Percentiles rank a stretch among this genome's conserved stretches.
phyloP scores from a whole-genome alignment of 1,140 invertebrate species.

The Bombus consobrinus region DNA sequence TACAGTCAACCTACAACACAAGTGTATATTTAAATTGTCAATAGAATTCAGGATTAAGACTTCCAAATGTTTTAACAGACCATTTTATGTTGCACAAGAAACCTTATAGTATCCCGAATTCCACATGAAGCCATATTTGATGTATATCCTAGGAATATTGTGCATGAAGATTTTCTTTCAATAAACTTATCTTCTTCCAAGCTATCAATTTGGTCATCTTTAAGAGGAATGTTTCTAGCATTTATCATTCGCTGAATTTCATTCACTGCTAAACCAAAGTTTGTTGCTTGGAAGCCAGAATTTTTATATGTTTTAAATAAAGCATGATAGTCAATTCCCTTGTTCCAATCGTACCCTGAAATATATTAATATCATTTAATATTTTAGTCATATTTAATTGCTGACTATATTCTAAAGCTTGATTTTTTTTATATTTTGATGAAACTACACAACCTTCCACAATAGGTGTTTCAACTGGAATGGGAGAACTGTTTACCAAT shows the following conservation, averaged over 20 bases:
- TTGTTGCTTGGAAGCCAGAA: conserved; percentile 98
- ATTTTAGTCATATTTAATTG: conserved; percentile 10
- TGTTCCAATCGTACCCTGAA: conserved; percentile 95
- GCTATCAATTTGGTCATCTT: conserved; percentile 86
- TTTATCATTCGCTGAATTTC: conserved; percentile 88
- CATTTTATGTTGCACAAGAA: conserved; percentile 95
- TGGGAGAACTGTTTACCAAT: conserved; percentile 82
- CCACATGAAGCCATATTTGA: conserved; percentile 99
- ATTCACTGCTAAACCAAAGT: conserved; percentile 94
- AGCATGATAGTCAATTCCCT: conserved; percentile 94
- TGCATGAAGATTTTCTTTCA: conserved; percentile 91
- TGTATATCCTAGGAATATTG: conserved; percentile 98
- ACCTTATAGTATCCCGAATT: conserved; percentile 94
- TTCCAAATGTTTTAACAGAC: conserved; percentile 76
- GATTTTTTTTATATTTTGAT: neutral
- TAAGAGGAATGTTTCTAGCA: conserved; percentile 85
- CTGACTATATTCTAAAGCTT: neutral
- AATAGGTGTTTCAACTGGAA: conserved; percentile 85
- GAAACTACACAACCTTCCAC: conserved; percentile 84
- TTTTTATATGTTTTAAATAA: conserved; percentile 91
- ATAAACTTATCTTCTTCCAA: conserved; percentile 92
- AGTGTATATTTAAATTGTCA: neutral
- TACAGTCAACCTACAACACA: conserved; percentile 91
- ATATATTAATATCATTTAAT: conserved; percentile 43
- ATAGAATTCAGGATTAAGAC: conserved; percentile 7